These are phyloP conservation scores for Melinaea menophilus DNA, from an alignment of 2,888 invertebrate species.

Conservation along the genomic window DNA sequence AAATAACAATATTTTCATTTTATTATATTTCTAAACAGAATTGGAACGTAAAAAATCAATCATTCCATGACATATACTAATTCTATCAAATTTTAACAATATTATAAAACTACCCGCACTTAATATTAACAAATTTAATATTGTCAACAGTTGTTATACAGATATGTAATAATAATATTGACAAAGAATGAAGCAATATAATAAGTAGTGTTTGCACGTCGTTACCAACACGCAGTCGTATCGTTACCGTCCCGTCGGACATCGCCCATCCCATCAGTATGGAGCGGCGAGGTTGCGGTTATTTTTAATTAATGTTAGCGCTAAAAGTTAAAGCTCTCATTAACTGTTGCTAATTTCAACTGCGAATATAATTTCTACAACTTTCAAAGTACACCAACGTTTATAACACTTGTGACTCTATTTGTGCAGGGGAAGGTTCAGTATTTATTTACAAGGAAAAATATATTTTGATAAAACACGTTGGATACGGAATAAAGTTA, in stretches of 20 bases:
- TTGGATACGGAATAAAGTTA: background rate
- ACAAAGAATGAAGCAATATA: no score
- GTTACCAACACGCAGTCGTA: background rate
- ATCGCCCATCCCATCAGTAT: constrained; percentile 35
- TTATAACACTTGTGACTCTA: background rate
- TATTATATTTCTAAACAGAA: background rate
- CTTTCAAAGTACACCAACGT: background rate
- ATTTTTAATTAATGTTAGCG: constrained; percentile 46
- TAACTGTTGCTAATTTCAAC: constrained; percentile 25
- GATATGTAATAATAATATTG: background rate
- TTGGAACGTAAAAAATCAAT: background rate
- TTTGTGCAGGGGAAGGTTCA: background rate
- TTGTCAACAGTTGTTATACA: background rate
- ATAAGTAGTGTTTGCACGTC: background rate
- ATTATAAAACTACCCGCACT: background rate
- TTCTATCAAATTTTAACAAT: no score
- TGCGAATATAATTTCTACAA: constrained; percentile 12
- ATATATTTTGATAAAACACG: no score
- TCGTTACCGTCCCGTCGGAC: constrained; percentile 16
- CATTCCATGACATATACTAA: no score
- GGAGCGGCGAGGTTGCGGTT: constrained; percentile 40
- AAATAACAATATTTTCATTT: background rate
- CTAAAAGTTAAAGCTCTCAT: constrained; percentile 28
- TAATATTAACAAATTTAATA: background rate
- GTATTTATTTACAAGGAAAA: no score